Base-by-base conservation (phyloP, 2,888 invertebrate species). In the Apodemia hepburni region DNA sequence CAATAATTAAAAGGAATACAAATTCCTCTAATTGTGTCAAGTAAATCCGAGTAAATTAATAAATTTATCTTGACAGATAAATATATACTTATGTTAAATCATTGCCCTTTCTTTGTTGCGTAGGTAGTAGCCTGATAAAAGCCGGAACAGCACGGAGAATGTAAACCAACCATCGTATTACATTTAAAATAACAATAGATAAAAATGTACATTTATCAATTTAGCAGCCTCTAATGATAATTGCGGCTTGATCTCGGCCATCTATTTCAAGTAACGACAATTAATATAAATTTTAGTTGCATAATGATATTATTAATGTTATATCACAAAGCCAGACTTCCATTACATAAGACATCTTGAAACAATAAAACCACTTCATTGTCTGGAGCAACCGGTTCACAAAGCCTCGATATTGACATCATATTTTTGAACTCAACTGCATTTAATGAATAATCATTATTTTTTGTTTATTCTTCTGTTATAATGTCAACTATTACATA, bases 291-390 rank as follows among this genome's bases (percentile, higher is more conserved):
- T 27, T 51, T 58, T n/a, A 64, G 62, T 73, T 69, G 67, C 59
- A 66, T 64, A 66, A 71, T 61, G 67, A 69, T 67, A 65, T 66
- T 67, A 65, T 66, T 68, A 70, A 65, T 68, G 64, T 66, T 65
- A 71, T 68, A 71, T 71, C 69, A 69, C 69, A 70, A 69, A 71
- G 70, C 70, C 69, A 65, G 54, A 62, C 61, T 61, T 64, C 62
- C 75, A 77, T 83, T 78, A 83, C 78, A 73, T 80, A 82, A 82
- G 74, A 68, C 74, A 69, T 69, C 54, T 54, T 59, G 42, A 47
- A 59, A 64, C 68, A 73, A 72, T 73, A 70, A 71, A 71, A 73
- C 54, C 54, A 54, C 54, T 64, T 61, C 61, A 65, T 63, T 66
- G 64, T 67, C 64, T 66, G 60, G 63, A 59, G 64, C 58, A 60